These are phyloP conservation scores for Menura novaehollandiae DNA, from an alignment of 2,113 vertebrate species.

Conservation along the genomic window DNA sequence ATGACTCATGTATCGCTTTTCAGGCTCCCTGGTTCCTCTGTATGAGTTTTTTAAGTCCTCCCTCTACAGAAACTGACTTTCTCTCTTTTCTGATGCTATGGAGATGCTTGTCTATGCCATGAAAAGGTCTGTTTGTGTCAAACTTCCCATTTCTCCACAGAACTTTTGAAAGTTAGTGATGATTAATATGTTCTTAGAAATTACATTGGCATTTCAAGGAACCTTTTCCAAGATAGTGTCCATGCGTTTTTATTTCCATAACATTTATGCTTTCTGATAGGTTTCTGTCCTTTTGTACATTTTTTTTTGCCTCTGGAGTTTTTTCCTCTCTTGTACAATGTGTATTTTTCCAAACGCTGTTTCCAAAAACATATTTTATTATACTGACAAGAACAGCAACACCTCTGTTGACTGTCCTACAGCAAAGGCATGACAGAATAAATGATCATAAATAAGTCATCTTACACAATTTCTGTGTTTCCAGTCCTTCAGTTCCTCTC, in stretches of 20 bases:
- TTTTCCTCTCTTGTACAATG: neutral
- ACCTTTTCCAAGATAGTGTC: neutral
- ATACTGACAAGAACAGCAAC: constrained; percentile 36
- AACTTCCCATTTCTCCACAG: neutral
- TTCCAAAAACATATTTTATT: constrained; percentile 2
- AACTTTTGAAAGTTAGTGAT: neutral
- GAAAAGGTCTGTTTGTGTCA: neutral
- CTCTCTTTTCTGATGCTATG: neutral
- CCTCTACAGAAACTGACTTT: neutral
- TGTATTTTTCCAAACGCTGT: neutral
- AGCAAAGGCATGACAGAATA: constrained; percentile 53
- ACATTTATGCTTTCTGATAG: constrained; percentile 1
- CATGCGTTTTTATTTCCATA: neutral
- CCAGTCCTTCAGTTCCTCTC: neutral
- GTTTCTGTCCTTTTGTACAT: neutral
- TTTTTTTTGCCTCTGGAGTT: neutral
- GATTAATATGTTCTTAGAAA: neutral
- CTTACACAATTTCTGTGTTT: neutral
- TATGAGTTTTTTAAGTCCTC: neutral
- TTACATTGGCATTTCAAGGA: neutral
- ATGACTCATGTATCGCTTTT: neutral
- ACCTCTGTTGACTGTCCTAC: constrained; percentile 37
- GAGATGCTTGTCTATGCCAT: neutral
- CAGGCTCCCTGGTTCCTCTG: neutral
- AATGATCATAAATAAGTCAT: constrained; percentile 32